Conservation (phyloP, 2,113 vertebrate species). For the Myrmecobius fasciatus region DNA sequence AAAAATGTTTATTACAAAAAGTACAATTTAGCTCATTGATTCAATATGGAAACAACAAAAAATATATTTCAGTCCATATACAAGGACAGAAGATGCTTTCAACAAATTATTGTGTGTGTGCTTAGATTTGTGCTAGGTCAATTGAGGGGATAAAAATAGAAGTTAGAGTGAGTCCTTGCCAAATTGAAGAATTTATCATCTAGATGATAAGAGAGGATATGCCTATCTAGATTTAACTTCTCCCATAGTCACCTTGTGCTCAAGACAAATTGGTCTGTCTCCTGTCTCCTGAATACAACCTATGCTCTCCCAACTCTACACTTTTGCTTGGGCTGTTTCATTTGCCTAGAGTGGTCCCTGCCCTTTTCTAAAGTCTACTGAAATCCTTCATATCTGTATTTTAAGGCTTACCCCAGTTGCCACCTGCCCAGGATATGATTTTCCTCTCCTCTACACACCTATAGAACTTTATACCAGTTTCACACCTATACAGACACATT, state of each 20-base stretch:
- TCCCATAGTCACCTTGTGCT: not conserved
- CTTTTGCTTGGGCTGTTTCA: not conserved
- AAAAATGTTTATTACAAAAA: not conserved
- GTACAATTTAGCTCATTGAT: not conserved
- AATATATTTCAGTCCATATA: not conserved
- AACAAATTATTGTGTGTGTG: not conserved
- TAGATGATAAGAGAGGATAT: not conserved
- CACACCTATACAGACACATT: not conserved
- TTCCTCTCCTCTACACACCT: not conserved
- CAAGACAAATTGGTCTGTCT: not conserved
- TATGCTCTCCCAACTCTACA: not conserved
- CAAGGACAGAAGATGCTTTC: not conserved
- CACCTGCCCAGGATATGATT: not conserved
- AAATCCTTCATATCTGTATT: not conserved
- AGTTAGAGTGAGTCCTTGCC: not conserved
- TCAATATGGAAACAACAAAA: not conserved
- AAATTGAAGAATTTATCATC: not conserved
- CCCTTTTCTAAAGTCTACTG: not conserved
- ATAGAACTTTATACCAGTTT: not conserved
- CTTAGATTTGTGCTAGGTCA: not conserved
- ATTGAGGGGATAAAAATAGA: not conserved
- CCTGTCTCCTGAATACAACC: not conserved
- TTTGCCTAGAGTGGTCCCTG: not conserved
- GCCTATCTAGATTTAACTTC: not conserved
- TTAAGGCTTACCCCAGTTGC: not conserved